Evolutionary conservation across 1,140 invertebrate species (phyloP), one percentile per base, ranked within the genome.

Genomic region (Nilaparvata lugens): DNA sequence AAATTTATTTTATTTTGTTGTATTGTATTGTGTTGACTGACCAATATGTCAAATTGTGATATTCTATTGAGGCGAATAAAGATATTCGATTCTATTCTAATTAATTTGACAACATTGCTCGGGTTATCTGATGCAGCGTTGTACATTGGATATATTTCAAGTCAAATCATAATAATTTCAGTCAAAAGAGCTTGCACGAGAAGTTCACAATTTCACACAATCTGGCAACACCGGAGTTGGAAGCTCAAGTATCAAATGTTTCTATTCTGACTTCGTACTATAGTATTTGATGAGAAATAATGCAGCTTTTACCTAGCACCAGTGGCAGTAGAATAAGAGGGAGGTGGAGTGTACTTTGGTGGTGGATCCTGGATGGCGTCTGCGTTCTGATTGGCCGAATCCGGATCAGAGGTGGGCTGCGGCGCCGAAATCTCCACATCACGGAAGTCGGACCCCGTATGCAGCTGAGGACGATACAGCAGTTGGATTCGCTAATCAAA

Each of bases 281-380:
- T n/a, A n/a, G n/a, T n/a, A n/a, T n/a, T n/a, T n/a, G n/a, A n/a
- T n/a, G n/a, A n/a, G 28, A 28, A 28, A 35, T 35, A 35, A 35
- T 35, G 31, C 31, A n/a, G n/a, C n/a, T n/a, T n/a, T 35, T 66
- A 76, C 75, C 75, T 74, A 0, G 85, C 87, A 11, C 90, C 91
- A 0, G 91, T 95, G 1, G 91, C 91, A 11, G 91, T 94, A 4
- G 89, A 90, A 69, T 94, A 95, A 19, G 89, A 92, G 2, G 91
- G 92, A 2, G 92, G 92, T 7, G 92, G 92, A 0, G 91, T 94
- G 69, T 95, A 95, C 71, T 94, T 94, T 16, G 91, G 92, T 11
- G 92, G 91, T 6, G 91, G 90, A 76, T 93, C 91, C 68, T 88
- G 83, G 9, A 79, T 76, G 51, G 75, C 61, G 66, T 70, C 60